These are phyloP conservation scores for Peromyscus californicus DNA, from an alignment of 2,113 vertebrate genomes.

Conservation along the genomic window DNA sequence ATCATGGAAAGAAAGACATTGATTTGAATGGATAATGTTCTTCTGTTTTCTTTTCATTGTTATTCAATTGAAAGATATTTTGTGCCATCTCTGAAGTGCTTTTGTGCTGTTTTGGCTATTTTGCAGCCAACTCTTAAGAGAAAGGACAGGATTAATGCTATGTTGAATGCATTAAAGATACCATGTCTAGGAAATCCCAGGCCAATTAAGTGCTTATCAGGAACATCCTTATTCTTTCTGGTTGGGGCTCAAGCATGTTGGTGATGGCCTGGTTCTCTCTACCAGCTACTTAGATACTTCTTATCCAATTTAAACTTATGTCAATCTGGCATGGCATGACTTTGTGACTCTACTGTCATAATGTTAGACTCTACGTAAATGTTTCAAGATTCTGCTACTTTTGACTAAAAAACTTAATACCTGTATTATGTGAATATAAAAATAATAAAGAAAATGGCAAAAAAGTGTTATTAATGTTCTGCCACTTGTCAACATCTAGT, in stretches of 20 bases:
- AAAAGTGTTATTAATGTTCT: not conserved
- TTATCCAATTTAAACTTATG: not conserved
- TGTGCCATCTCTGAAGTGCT: not conserved
- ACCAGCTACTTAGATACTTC: not conserved
- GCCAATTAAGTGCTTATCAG: not conserved
- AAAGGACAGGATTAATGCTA: not conserved
- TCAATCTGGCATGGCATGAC: not conserved
- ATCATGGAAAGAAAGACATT: not conserved
- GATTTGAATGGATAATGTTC: slow-evolving; percentile 9
- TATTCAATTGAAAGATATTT: not conserved
- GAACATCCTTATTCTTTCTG: not conserved
- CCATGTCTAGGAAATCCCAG: not conserved
- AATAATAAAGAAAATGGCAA: not conserved
- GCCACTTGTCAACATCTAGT: not conserved
- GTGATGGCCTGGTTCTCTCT: not conserved
- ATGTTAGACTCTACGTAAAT: not conserved
- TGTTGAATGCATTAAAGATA: not conserved
- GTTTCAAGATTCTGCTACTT: not conserved
- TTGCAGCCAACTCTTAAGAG: not conserved
- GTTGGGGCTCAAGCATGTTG: not conserved
- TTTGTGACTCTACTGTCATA: not conserved
- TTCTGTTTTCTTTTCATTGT: not conserved
- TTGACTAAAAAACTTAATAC: not conserved
- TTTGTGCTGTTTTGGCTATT: not conserved
- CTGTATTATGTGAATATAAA: not conserved